Evolutionary conservation across 2,888 invertebrate species (phyloP).

Genomic region (Panopea generosa): DNA sequence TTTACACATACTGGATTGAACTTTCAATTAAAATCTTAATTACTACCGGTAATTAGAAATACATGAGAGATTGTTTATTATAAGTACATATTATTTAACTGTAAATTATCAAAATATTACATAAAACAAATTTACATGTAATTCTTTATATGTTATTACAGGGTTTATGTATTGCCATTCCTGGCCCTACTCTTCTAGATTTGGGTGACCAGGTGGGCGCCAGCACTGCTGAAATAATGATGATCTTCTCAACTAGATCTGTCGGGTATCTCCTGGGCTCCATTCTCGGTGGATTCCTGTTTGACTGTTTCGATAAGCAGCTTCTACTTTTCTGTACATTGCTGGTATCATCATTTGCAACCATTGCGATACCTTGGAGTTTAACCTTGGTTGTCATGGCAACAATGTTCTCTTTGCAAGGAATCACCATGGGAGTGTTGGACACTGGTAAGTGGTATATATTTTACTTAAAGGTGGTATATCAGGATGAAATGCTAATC

Average conservation of each 20-base stretch:
- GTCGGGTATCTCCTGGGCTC: constrained; percentile 85
- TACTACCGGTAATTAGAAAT: too few species aligned
- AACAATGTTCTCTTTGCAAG: constrained; percentile 83
- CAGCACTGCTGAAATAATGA: constrained; percentile 81
- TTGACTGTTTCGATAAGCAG: constrained; percentile 83
- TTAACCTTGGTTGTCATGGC: constrained; percentile 79
- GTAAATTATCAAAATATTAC: too few species aligned
- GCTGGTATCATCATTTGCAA: constrained; percentile 83
- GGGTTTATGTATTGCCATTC: constrained; percentile 85
- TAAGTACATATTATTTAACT: too few species aligned
- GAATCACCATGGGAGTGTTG: constrained; percentile 85
- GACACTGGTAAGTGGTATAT: constrained; percentile 81
- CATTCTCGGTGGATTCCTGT: constrained; percentile 83
- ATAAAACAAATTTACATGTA: too few species aligned
- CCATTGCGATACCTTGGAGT: constrained; percentile 85
- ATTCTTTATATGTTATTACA: too few species aligned
- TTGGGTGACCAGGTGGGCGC: constrained; percentile 81
- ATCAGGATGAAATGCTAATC: neutral
- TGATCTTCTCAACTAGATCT: constrained; percentile 84
- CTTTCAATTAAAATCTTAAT: too few species aligned
- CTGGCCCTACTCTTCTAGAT: constrained; percentile 85
- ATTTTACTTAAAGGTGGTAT: neutral
- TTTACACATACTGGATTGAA: too few species aligned
- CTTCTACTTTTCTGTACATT: constrained; percentile 84
- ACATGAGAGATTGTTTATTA: too few species aligned